Evolutionary conservation across 2,797 vertebrate genomes (phyloP), one percentile per base, ranked within the genome.

Genomic region (Spondyliosoma cantharus): DNA sequence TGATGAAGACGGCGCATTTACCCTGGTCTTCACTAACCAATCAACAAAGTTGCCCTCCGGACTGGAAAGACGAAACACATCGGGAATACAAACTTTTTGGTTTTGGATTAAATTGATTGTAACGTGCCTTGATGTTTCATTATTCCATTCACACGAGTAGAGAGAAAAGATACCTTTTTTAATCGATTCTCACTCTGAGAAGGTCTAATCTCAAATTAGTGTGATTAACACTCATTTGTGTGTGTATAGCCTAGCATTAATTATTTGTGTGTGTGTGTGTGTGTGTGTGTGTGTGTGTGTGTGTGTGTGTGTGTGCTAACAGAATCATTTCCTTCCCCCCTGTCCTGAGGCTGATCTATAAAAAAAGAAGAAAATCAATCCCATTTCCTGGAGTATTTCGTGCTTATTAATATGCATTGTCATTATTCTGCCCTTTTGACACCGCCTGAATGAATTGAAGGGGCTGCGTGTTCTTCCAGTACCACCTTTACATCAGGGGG

Each of bases 371-470:
- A 63, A 59, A 74, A 66, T 29, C 16, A 46, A 48, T 64, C 46
- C 11, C 29, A 37, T 78, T 71, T 81, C 72, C 24, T 71, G 29
- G 42, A 84, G 3, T 56, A 58, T 78, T 73, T 63, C 43, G 14
- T 48, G 5, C 72, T 74, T 52, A 72, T 81, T 74, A 80, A 74
- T 45, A 57, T 90, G 68, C 65, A 58, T 64, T 76, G 67, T 56
- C 61, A 83, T 81, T 71, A 81, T 61, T 66, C 50, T 78, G 56
- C 50, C 80, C 78, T 80, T 80, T 73, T 85, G 71, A 87, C 79
- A 58, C 22, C 3, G 32, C 71, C 63, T 74, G 81, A 80, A 78
- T 74, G 81, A 80, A 78, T 74, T 53, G 52, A 71, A 79, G 46
- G 48, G 66, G 66, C 58, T 45, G n/a, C 25, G 45, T 19, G 22